Conservation (phyloP, 1,140 invertebrate genomes). For the Drosophila erecta region DNA sequence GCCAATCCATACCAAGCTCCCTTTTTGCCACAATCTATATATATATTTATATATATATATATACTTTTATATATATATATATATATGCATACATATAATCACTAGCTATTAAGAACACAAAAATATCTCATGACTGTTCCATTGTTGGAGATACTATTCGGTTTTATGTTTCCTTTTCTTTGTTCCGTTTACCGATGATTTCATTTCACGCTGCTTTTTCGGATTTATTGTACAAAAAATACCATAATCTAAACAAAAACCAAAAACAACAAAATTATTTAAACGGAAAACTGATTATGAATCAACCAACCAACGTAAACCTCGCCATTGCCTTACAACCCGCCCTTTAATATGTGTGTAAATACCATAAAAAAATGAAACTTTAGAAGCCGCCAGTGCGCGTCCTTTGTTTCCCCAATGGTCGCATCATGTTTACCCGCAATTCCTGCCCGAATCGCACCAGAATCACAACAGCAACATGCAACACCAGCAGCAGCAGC, state of each 20-base stretch:
- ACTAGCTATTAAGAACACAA: conserved; percentile 62
- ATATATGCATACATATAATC: conserved; percentile 39
- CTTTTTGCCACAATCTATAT: conserved; percentile 14
- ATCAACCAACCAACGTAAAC: conserved; percentile 23
- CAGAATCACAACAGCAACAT: conserved; percentile 86
- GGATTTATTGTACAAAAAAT: conserved; percentile 76
- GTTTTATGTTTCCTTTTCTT: conserved; percentile 80
- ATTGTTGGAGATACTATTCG: conserved; percentile 75
- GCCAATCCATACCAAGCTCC: not conserved
- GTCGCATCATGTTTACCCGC: conserved; percentile 96
- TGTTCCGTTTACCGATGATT: conserved; percentile 80
- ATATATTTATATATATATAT: conserved; percentile 9
- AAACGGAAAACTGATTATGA: conserved; percentile 30
- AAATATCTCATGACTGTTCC: conserved; percentile 62
- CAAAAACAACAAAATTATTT: conserved; percentile 15
- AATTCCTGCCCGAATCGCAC: conserved; percentile 94
- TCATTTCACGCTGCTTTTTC: conserved; percentile 85
- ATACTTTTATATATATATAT: conserved; percentile 10
- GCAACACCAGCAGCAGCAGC: conserved; percentile 68
- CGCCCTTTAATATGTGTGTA: conserved; percentile 15
- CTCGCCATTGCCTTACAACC: conserved; percentile 51
- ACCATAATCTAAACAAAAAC: conserved; percentile 32
- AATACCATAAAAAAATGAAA: conserved; percentile 18
- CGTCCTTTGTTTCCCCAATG: conserved; percentile 95
- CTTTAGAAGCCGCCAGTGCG: conserved; percentile 80